Conservation (phyloP, 2,888 invertebrate genomes). For the Agrypnus murinus region DNA sequence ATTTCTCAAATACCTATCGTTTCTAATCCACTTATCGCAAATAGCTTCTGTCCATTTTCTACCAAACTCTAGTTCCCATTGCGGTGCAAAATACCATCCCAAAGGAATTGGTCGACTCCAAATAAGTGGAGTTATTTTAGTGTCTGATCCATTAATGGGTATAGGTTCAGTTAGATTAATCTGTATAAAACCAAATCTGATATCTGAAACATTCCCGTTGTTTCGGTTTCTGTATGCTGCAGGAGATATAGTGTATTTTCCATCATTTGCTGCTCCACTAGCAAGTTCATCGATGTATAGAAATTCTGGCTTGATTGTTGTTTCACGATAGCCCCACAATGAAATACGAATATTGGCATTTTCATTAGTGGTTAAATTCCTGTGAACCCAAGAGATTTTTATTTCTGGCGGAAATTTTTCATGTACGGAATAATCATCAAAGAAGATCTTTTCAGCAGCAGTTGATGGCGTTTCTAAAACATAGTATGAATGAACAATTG, state of each 20-base stretch:
- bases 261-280: constrained; percentile 73
- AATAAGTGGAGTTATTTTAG: constrained; percentile 73
- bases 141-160: constrained; percentile 68
- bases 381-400: constrained; percentile 87
- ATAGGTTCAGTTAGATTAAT: constrained; percentile 88
- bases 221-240: constrained; percentile 81
- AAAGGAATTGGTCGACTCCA: constrained; percentile 96
- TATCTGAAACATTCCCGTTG: constrained; percentile 80
- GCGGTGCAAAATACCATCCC: constrained; percentile 93
- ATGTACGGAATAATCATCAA: constrained; percentile 83
- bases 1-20: constrained; percentile 87
- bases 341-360: constrained; percentile 87
- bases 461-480: constrained; percentile 88
- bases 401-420: constrained; percentile 83
- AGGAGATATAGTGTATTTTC: constrained; percentile 83
- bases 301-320: constrained; percentile 86
- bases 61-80: constrained; percentile 90
- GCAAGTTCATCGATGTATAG: constrained; percentile 87
- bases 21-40: constrained; percentile 93
- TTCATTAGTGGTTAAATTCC: constrained; percentile 87
- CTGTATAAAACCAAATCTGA: constrained; percentile 90
- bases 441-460: constrained; percentile 89
- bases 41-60: constrained; percentile 86
- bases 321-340: constrained; percentile 92
- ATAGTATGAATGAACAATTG: background rate